Evolutionary conservation across 2,888 invertebrate genomes (phyloP).

Genomic region (Augochlorella aurata): DNA sequence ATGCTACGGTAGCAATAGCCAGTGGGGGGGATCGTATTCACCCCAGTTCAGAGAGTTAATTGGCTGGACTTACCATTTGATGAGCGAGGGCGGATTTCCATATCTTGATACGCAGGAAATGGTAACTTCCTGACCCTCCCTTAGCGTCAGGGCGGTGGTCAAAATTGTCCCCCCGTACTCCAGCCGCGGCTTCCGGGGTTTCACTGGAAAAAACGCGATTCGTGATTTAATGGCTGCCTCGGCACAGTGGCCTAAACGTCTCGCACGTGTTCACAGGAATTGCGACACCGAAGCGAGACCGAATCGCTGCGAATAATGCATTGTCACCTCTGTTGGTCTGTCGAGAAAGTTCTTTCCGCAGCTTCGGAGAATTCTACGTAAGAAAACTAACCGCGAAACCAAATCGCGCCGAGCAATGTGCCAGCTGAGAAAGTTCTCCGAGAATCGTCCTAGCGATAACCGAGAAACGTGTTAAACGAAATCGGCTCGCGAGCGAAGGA

Average conservation of each 20-base stretch:
- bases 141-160: constrained; percentile 73
- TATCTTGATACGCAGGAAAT: constrained; percentile 94
- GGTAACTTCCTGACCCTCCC: constrained; percentile 82
- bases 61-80: constrained; percentile 88
- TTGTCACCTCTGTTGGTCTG: not conserved
- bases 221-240: not conserved
- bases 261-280: not conserved
- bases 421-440: not conserved
- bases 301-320: not conserved
- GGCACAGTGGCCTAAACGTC: not conserved
- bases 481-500: no score
- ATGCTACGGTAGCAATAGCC: not conserved
- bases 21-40: not conserved
- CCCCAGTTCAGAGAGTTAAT: constrained; percentile 1
- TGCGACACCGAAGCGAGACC: not conserved
- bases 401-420: not conserved
- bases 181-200: constrained; percentile 89
- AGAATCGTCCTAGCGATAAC: not conserved
- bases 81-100: constrained; percentile 94
- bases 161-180: constrained; percentile 89
- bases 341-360: not conserved
- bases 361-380: not conserved
- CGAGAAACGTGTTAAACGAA: not conserved
- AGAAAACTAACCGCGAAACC: not conserved
- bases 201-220: constrained; percentile 83